A percentile compares a stretch with the other conserved stretches of the same genome.
phyloP scores from a whole-genome alignment of 2,797 vertebrate genomes.

The Uromys caudimaculatus region DNA sequence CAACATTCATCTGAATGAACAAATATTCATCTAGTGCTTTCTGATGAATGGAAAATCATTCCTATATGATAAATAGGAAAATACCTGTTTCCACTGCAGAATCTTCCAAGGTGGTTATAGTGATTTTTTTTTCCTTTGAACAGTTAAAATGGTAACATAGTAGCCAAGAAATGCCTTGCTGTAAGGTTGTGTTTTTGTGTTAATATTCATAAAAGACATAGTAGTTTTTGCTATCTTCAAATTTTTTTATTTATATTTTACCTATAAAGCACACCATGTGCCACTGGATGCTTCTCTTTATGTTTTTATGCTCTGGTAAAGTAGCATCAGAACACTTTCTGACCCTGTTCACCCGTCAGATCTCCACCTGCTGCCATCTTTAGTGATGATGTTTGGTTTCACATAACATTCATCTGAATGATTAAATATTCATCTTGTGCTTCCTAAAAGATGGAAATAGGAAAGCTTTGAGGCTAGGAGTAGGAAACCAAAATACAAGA shows the following conservation, averaged over 20 bases:
- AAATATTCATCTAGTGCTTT: constrained; percentile 20
- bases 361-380: background rate
- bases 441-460: background rate
- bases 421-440: background rate
- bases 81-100: background rate
- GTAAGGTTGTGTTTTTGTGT: background rate
- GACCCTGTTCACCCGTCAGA: background rate
- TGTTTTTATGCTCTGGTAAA: background rate
- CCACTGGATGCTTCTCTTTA: background rate
- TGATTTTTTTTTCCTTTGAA: background rate
- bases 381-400: background rate
- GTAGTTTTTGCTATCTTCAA: background rate
- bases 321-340: background rate
- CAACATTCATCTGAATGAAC: background rate
- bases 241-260: background rate
- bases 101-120: background rate
- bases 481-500: background rate
- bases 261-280: background rate
- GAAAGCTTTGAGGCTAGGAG: background rate
- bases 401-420: background rate
- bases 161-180: background rate
- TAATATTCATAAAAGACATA: background rate
- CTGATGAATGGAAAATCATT: too few relatives aligned
- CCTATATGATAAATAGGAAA: too few relatives aligned
- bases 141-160: background rate